Base-by-base conservation (phyloP, 1,140 invertebrate genomes). In the Trialeurodes vaporariorum region DNA sequence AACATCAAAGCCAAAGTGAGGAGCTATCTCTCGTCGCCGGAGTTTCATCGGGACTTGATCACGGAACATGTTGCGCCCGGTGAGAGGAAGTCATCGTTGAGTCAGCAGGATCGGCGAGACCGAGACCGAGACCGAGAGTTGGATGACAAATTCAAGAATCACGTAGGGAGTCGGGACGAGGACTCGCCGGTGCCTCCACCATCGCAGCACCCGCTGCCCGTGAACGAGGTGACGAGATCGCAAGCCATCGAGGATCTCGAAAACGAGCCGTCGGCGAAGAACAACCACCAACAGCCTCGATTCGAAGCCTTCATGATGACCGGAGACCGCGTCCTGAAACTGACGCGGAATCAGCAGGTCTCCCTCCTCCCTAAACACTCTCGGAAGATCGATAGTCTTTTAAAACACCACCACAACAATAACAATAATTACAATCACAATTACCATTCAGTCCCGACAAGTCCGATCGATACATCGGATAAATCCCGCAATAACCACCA, bases 261-360 rank as follows among this genome's bases (percentile, higher is more conserved):
- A 21, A 65, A 65, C 49, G 64, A 65, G 21, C 64, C 61, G n/a
- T 27, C 58, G n/a, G 11, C n/a, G 2, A 64, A 22, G 21, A 65
- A 59, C 40, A 17, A 17, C 9, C 22, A 27, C 27, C 59, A 67
- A 59, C 69, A 64, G 34, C 80, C 79, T 67, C 82, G 85, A 73
- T 95, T 91, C 79, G 94, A 96, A 79, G 91, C 93, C 24, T 96
- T 93, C 80, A 92, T 96, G 85, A 96, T 97, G 94, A 96, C 94
- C n/a, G 94, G 94, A 12, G 93, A 96, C 76, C 82, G 94, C 70
- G 96, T 96, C 78, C 82, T 97, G 64, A 96, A 95, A 79, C 82
- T 96, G 64, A 92, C 92, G 25, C 81, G 90, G 66, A 90, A 88
- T 23, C 84, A 85, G 58, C 87, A 87, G 83, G 80, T 70, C 80